Evolutionary conservation across 2,797 vertebrate species (phyloP).

Genomic region (Lepilemur septentrionalis): DNA sequence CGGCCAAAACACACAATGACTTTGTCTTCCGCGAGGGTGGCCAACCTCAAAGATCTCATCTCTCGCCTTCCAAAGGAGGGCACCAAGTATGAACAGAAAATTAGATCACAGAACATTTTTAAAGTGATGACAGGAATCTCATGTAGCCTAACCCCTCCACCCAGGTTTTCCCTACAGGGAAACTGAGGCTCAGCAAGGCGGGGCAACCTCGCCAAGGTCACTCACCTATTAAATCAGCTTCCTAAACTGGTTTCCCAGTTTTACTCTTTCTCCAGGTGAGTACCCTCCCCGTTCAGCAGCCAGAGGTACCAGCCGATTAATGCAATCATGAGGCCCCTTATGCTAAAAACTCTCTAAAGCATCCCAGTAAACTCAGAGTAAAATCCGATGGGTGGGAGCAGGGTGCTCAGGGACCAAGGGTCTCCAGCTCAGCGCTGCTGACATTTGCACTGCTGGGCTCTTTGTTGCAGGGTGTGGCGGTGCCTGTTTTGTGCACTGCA

Average conservation of each 20-base stretch:
- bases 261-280: not conserved
- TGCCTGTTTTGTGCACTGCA: too few relatives aligned
- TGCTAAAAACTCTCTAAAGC: not conserved
- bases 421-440: not conserved
- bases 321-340: not conserved
- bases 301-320: not conserved
- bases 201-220: not conserved
- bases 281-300: not conserved
- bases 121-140: not conserved
- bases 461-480: rapidly evolving
- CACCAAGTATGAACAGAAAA: not conserved
- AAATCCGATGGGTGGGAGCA: rapidly evolving
- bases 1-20: not conserved
- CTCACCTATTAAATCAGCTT: not conserved
- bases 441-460: not conserved
- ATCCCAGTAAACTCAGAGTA: not conserved
- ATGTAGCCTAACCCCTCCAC: not conserved
- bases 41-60: not conserved
- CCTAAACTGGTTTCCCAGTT: not conserved
- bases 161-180: not conserved
- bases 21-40: not conserved
- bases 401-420: rapidly evolving
- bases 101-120: not conserved
- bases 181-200: not conserved
- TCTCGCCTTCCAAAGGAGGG: not conserved